phyloP scores from a whole-genome alignment of 2,797 vertebrate genomes.

The Coccyzus lansbergi region DNA sequence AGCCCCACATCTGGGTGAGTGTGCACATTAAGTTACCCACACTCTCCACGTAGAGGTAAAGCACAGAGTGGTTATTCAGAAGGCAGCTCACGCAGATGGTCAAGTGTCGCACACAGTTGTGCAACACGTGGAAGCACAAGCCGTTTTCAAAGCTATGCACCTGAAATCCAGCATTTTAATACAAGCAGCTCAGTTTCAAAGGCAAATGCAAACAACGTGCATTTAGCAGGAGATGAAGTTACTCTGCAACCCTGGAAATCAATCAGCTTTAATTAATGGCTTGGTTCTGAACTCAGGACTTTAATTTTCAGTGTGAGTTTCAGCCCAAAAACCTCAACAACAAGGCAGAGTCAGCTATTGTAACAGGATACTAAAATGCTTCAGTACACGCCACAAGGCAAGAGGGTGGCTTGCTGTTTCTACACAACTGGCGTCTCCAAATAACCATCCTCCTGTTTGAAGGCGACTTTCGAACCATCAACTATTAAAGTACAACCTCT shows the following conservation, averaged over 20 bases:
- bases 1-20: not conserved
- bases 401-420: not conserved
- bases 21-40: not conserved
- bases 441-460: not conserved
- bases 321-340: not conserved
- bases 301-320: not conserved
- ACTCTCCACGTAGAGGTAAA: not conserved
- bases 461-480: not conserved
- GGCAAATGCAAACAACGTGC: not conserved
- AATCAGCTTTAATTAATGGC: slow-evolving; percentile 21
- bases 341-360: not conserved
- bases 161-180: not conserved
- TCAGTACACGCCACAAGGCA: not conserved
- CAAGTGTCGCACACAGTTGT: not conserved
- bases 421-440: not conserved
- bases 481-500: not conserved
- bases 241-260: not conserved
- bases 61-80: not conserved
- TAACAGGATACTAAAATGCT: not conserved
- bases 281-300: not conserved
- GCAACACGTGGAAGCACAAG: not conserved
- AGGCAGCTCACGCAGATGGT: not conserved
- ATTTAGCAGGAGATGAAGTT: not conserved
- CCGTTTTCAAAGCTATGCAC: not conserved
- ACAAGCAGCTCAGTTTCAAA: not conserved